phyloP scores from a whole-genome alignment of 2,113 vertebrate species.

The Conger conger region DNA sequence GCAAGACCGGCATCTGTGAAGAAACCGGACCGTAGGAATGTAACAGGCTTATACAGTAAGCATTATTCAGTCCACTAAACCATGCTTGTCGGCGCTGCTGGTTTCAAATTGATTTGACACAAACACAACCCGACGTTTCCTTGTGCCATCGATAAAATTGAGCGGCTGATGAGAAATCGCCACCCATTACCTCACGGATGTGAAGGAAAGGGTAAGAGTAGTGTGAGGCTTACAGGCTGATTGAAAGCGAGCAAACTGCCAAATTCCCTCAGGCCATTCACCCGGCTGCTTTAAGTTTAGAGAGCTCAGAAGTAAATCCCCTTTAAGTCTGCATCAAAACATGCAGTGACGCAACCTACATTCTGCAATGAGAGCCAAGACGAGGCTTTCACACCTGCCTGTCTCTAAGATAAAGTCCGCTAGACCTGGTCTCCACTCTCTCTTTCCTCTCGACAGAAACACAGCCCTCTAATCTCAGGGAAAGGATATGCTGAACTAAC shows the following conservation, averaged over 20 bases:
- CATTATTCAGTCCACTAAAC: not conserved
- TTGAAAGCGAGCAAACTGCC: not conserved
- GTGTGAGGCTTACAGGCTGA: not conserved
- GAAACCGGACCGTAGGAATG: not conserved
- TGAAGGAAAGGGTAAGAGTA: not conserved
- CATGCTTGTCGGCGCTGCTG: not conserved
- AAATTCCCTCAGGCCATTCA: not conserved
- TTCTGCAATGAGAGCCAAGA: slow-evolving; percentile 36
- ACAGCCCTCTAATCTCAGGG: not conserved
- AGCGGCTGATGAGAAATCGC: not conserved
- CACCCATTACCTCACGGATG: not conserved
- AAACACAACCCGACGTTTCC: not conserved
- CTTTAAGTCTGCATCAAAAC: slow-evolving; percentile 27
- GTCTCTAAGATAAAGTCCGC: not conserved
- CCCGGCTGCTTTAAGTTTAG: no score
- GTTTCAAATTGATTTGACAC: not conserved
- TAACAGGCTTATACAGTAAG: not conserved
- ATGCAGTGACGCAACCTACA: slow-evolving; percentile 42
- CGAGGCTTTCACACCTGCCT: not conserved
- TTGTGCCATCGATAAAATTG: not conserved
- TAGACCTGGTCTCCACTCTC: no score
- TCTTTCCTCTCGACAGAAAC: not conserved
- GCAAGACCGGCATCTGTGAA: not conserved
- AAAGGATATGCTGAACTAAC: not conserved
- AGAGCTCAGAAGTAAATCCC: slow-evolving; percentile 46